Percentiles rank a stretch among this genome's conserved stretches.
Conservation (phyloP, 2,888 invertebrate genomes). For the Arrhopalites spinosus region DNA sequence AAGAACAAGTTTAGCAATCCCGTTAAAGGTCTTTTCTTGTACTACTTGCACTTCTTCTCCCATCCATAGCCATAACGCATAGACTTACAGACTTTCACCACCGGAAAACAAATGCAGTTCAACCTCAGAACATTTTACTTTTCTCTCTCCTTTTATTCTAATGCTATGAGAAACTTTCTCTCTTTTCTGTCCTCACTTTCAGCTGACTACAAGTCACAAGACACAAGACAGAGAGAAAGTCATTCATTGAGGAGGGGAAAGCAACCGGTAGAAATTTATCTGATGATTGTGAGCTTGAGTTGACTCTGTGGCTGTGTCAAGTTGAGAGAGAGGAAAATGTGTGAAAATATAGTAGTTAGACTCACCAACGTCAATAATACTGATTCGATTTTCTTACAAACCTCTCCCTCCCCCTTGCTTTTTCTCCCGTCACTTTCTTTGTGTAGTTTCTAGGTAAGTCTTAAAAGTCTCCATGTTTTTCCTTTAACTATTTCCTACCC, state of each 20-base stretch:
- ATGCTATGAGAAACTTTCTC: no score
- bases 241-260: not conserved
- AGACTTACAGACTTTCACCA: not conserved
- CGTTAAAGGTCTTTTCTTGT: slow-evolving; percentile 22
- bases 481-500: no score
- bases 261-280: slow-evolving; percentile 7
- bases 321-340: not conserved
- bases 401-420: no score
- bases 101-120: not conserved
- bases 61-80: not conserved
- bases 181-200: no score
- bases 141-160: not conserved
- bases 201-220: no score
- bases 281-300: not conserved
- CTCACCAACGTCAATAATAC: slow-evolving; percentile 1
- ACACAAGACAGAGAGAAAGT: no score
- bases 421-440: no score
- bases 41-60: not conserved
- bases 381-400: slow-evolving; percentile 9
- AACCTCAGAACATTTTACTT: not conserved
- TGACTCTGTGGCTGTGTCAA: not conserved
- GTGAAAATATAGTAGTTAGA: slow-evolving; percentile 3
- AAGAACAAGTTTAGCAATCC: slow-evolving; percentile 15
- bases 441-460: no score
- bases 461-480: no score